Conservation (phyloP, 2,888 invertebrate genomes). For the Byasa hedistus region DNA sequence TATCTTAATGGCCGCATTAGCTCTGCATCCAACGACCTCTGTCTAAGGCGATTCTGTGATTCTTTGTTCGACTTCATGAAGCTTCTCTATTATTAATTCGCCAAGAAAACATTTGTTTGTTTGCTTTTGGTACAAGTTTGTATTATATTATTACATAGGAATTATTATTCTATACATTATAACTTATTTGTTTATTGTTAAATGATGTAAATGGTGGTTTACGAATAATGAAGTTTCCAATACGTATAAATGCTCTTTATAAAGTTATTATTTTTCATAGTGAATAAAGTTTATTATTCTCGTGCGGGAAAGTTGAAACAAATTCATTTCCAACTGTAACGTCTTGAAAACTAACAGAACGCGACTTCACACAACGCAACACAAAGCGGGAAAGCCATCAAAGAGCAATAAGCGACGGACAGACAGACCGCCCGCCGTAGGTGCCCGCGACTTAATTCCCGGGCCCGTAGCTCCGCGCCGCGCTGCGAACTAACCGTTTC, state of each 20-base stretch:
- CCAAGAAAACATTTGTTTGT: not conserved
- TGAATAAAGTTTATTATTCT: too few species aligned
- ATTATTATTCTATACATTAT: too few species aligned
- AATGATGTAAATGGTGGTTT: too few species aligned
- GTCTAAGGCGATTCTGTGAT: not conserved
- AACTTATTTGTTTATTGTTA: too few species aligned
- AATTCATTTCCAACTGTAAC: slow-evolving; percentile 40
- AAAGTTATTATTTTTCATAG: too few species aligned
- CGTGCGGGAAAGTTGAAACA: too few species aligned
- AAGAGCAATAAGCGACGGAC: slow-evolving; percentile 52
- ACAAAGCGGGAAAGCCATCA: slow-evolving; percentile 53
- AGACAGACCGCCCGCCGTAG: slow-evolving; percentile 43
- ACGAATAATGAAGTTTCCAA: too few species aligned
- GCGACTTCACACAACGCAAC: slow-evolving; percentile 51
- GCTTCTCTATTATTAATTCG: not conserved
- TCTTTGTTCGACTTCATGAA: not conserved
- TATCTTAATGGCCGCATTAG: slow-evolving; percentile 62
- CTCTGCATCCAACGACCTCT: slow-evolving; percentile 26
- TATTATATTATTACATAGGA: too few species aligned
- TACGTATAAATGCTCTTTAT: too few species aligned
- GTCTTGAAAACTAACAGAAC: slow-evolving; percentile 42
- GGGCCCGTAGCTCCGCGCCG: slow-evolving; percentile 48
- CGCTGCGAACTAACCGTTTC: slow-evolving; percentile 58
- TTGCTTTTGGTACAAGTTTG: too few species aligned
- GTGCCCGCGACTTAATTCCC: slow-evolving; percentile 41